These are phyloP conservation scores for Epizoanthus ramosus DNA, from an alignment of 92 coral and sea anemone genomes.

Conservation along the genomic window DNA sequence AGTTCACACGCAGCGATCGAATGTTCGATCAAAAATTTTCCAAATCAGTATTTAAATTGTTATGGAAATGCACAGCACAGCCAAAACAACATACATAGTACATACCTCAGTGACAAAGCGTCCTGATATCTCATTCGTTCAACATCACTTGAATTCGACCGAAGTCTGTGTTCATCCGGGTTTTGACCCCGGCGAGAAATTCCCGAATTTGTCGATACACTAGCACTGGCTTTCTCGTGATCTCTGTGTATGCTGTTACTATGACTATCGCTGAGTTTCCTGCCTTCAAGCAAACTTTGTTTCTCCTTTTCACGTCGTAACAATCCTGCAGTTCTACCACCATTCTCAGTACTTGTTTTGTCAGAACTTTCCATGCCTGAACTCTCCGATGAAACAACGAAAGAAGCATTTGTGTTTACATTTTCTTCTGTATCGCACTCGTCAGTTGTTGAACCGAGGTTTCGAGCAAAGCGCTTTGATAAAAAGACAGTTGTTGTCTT, in stretches of 20 bases:
- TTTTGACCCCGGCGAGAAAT: neutral
- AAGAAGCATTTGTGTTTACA: slow-evolving; percentile 15
- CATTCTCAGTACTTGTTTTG: slow-evolving; percentile 25
- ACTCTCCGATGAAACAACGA: slow-evolving; percentile 21
- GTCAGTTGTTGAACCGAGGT: slow-evolving; percentile 59
- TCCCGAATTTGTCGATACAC: slow-evolving; percentile 29
- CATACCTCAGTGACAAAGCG: slow-evolving; percentile 80
- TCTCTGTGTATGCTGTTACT: neutral
- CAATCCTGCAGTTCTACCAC: slow-evolving; percentile 53
- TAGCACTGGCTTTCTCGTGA: neutral
- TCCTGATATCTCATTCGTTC: slow-evolving; percentile 60
- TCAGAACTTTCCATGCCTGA: slow-evolving; percentile 19
- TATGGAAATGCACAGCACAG: neutral
- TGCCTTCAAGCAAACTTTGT: slow-evolving; percentile 41
- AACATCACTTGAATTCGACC: slow-evolving; percentile 20
- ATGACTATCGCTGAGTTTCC: neutral
- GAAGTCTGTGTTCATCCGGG: neutral
- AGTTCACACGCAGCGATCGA: neutral
- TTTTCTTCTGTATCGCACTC: slow-evolving; percentile 36
- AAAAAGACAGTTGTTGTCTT: slow-evolving; percentile 46
- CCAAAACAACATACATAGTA: neutral
- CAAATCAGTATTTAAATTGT: neutral
- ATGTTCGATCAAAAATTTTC: neutral
- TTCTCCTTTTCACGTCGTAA: slow-evolving; percentile 79
- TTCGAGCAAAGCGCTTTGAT: slow-evolving; percentile 78